Evolutionary conservation across 2,888 invertebrate species (phyloP), one percentile per base, ranked within the genome.

Genomic region (Drosophila putrida): DNA sequence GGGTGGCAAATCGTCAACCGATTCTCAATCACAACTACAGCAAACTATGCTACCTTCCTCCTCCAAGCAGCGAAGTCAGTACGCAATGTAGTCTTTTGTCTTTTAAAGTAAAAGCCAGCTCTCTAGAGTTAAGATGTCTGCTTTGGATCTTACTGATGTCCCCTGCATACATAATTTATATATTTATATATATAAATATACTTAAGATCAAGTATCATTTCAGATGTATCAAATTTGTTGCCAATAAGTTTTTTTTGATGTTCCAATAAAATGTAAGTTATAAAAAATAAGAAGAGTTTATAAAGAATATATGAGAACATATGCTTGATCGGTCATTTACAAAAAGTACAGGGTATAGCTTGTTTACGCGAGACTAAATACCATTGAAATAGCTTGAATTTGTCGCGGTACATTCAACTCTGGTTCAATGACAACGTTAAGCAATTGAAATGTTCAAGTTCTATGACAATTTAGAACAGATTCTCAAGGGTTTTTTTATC

Each of bases 31-130:
- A 33, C 46, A 49, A 31, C 55, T 20, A 2, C 13, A 55, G 8
- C 65, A 41, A 44, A 27, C 51, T 8, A 33, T 53, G 57, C 58
- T 33, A 3, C 63, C 75, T 5, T 60, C 77, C 15, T 70, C 78
- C 11, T 76, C 76, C 39, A 77, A 78, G 63, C 76, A 74, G 33
- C 77, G 65, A 33, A 49, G 13, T 27, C 71, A 71, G 51, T 82
- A 69, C 71, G 8, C 39, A 11, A 49, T 33, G 33, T 50, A 49
- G 8, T 1, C 31, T 8, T 2, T 27, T 11, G 4, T 3, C 15
- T 1, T 2, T 39, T 6, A 15, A 13, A 13, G 8, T 6, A 0
- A 15, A 10, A 11, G 27, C 49, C 35, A 20, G 31, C 31, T 31
- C 31, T 31, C 31, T 31, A 31, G 31, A 53, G 11, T 8, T 39